A percentile compares a stretch with the other conserved stretches of the same genome.
Evolutionary conservation across 2,797 vertebrate species (phyloP).

Genomic region (Melanogrammus aeglefinus): DNA sequence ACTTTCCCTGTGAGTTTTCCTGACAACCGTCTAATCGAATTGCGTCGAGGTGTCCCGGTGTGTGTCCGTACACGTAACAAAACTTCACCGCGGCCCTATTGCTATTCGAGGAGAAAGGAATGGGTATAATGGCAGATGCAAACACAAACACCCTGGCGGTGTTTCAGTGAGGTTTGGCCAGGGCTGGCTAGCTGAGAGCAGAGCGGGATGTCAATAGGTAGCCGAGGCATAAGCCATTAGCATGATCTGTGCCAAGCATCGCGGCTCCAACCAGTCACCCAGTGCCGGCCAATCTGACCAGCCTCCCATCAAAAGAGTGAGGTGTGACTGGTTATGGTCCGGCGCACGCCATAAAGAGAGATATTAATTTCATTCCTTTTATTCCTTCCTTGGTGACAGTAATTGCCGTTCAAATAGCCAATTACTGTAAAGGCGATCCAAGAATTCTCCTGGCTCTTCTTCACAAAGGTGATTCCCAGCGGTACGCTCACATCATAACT

Average conservation of each 20-base stretch:
- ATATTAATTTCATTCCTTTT: slow-evolving; percentile 49
- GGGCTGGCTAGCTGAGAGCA: slow-evolving; percentile 37
- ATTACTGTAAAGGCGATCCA: slow-evolving; percentile 59
- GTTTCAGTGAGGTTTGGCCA: slow-evolving; percentile 15
- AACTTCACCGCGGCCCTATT: neutral
- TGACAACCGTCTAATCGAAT: slow-evolving; percentile 7
- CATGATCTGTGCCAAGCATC: slow-evolving; percentile 46
- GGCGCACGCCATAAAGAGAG: slow-evolving; percentile 30
- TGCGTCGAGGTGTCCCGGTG: neutral
- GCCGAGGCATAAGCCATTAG: slow-evolving; percentile 22
- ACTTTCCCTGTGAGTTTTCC: neutral
- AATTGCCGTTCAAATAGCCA: slow-evolving; percentile 67
- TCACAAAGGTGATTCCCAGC: slow-evolving; percentile 56
- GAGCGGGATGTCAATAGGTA: slow-evolving; percentile 37
- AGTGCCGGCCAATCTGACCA: slow-evolving; percentile 39
- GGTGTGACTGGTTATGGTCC: slow-evolving; percentile 34
- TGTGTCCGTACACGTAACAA: neutral
- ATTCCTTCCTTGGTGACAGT: slow-evolving; percentile 49
- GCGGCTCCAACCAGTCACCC: slow-evolving; percentile 50
- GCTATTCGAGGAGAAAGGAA: neutral
- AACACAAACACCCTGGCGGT: slow-evolving; percentile 12
- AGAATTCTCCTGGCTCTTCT: slow-evolving; percentile 56
- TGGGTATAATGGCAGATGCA: neutral
- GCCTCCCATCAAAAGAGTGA: slow-evolving; percentile 48
- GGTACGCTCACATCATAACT: slow-evolving; percentile 54